phyloP scores from a whole-genome alignment of 2,113 vertebrate species.

The Dicrurus megarhynchus region DNA sequence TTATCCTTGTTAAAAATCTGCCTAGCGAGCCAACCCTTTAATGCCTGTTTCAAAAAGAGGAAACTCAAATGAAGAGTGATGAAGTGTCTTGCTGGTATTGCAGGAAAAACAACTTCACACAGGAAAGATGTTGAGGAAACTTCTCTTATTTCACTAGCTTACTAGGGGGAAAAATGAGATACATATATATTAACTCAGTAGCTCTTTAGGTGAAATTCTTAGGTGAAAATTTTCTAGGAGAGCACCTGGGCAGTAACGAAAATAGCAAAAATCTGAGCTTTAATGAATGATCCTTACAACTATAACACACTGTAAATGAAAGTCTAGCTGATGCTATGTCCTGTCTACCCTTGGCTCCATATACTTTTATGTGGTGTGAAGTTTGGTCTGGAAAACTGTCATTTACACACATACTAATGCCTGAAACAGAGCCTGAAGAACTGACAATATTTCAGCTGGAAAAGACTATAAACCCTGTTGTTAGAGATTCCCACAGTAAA shows the following conservation, averaged over 20 bases:
- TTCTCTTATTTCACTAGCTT: neutral
- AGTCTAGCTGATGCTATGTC: neutral
- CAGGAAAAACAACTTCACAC: neutral
- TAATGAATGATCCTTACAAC: neutral
- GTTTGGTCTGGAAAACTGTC: neutral
- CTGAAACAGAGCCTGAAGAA: neutral
- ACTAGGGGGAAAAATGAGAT: neutral
- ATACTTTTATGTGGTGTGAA: neutral
- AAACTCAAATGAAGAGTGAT: neutral
- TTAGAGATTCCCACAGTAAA: neutral
- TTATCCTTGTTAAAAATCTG: neutral
- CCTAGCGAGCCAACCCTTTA: neutral
- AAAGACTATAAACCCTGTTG: neutral
- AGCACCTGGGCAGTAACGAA: neutral
- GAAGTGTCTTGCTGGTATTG: neutral
- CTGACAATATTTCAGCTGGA: neutral
- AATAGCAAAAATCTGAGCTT: neutral
- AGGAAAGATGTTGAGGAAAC: neutral
- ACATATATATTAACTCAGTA: neutral
- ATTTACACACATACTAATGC: neutral
- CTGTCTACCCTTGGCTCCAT: neutral
- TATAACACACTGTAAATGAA: neutral
- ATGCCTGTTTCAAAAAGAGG: neutral
- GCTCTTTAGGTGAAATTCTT: neutral
- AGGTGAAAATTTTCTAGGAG: neutral